These are phyloP conservation scores for Pseudomyrmex dendroicus DNA, from an alignment of 1,140 invertebrate species.

Conservation along the genomic window DNA sequence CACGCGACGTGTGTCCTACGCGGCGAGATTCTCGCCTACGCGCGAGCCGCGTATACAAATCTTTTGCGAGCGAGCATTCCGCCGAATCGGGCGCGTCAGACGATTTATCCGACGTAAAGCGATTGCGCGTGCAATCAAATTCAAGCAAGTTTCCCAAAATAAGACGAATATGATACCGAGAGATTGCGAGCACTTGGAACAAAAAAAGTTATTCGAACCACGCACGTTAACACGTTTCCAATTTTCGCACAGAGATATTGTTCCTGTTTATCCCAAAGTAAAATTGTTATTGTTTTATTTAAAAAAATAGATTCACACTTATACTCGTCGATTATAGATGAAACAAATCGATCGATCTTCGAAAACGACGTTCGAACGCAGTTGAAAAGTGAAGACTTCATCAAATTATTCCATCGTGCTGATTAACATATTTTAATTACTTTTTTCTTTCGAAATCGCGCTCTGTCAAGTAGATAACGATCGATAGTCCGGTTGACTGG, in stretches of 20 bases:
- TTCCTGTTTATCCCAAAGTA: too few species aligned
- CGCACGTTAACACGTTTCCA: too few species aligned
- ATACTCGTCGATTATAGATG: too few species aligned
- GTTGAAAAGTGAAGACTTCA: neutral
- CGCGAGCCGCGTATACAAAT: slow-evolving; percentile 17
- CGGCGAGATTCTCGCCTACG: slow-evolving; percentile 26
- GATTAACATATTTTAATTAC: neutral
- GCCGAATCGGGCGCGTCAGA: slow-evolving; percentile 2
- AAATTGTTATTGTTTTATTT: too few species aligned
- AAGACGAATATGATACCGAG: too few species aligned
- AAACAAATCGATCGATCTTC: too few species aligned
- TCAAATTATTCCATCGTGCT: neutral
- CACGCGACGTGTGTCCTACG: slow-evolving; percentile 49
- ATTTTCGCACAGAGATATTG: too few species aligned
- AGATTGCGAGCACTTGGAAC: too few species aligned
- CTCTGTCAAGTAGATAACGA: neutral
- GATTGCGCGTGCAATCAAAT: neutral
- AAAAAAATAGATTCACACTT: too few species aligned
- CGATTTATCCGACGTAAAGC: slow-evolving; percentile 11
- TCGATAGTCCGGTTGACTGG: neutral
- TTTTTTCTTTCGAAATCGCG: neutral
- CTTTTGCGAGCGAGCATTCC: slow-evolving; percentile 28
- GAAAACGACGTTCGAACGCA: neutral
- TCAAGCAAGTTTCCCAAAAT: neutral
- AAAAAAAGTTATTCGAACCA: too few species aligned